Conservation (phyloP, 2,888 invertebrate genomes). For the Nemotelus pantherinus region DNA sequence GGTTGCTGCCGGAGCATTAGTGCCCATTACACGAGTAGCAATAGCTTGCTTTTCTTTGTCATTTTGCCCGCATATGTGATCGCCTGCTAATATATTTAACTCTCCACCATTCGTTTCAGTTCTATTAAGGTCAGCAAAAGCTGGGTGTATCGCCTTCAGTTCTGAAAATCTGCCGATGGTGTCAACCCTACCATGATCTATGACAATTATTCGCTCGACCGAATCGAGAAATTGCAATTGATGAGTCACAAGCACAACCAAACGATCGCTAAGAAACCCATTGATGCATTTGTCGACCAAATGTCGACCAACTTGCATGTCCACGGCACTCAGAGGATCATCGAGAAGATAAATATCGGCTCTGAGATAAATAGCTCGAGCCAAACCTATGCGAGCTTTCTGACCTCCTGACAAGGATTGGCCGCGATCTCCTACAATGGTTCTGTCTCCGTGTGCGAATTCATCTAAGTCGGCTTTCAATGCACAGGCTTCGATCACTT, state of each 20-base stretch:
- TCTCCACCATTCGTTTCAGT: too few species aligned
- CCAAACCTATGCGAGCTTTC: constrained; percentile 87
- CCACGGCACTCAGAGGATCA: constrained; percentile 93
- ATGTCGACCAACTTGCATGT: constrained; percentile 88
- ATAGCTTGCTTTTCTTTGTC: too few species aligned
- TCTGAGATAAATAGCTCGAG: constrained; percentile 85
- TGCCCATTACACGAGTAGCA: constrained; percentile 52
- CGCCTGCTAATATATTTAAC: too few species aligned
- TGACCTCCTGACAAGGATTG: constrained; percentile 89
- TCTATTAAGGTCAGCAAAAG: too few species aligned
- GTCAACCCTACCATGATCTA: constrained; percentile 62
- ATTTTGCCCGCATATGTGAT: too few species aligned
- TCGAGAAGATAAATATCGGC: constrained; percentile 89
- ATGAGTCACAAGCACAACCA: constrained; percentile 82
- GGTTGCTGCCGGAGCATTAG: constrained; percentile 57
- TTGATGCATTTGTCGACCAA: constrained; percentile 75
- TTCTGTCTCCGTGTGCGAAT: constrained; percentile 70
- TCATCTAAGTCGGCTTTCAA: constrained; percentile 68
- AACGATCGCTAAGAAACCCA: constrained; percentile 70
- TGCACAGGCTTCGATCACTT: constrained; percentile 66
- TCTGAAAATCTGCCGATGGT: constrained; percentile 64
- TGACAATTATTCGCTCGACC: constrained; percentile 68
- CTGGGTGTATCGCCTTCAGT: background rate
- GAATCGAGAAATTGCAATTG: constrained; percentile 81
- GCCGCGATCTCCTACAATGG: constrained; percentile 82